A percentile compares a stretch with the other conserved stretches of the same genome.
phyloP scores from a whole-genome alignment of 2,797 vertebrate species.

The Gouania willdenowi region DNA sequence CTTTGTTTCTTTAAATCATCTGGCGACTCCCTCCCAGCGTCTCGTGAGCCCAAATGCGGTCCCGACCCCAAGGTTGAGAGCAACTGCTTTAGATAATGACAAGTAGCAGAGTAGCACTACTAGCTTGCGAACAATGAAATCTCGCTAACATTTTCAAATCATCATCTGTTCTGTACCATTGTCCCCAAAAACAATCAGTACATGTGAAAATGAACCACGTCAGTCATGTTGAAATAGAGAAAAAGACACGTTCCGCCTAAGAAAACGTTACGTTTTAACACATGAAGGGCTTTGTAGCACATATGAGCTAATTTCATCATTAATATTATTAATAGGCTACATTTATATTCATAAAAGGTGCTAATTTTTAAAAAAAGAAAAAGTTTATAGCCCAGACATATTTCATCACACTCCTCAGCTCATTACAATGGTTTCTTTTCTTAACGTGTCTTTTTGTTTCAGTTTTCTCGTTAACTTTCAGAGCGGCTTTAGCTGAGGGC shows the following conservation, averaged over 20 bases:
- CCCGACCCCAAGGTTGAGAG: too few species aligned
- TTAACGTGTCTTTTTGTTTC: constrained; percentile 32
- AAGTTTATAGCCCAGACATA: constrained; percentile 27
- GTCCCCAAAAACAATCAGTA: background rate
- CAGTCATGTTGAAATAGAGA: constrained; percentile 15
- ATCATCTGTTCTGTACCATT: background rate
- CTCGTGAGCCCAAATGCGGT: too few species aligned
- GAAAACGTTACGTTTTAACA: constrained; percentile 2
- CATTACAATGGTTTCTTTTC: constrained; percentile 31
- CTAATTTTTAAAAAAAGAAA: constrained; percentile 41
- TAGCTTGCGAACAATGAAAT: too few species aligned
- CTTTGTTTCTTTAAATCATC: too few species aligned
- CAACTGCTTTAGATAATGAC: too few species aligned
- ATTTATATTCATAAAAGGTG: constrained; percentile 40
- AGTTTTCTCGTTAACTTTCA: constrained; percentile 37
- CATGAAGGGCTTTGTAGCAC: constrained; percentile 8
- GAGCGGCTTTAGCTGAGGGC: constrained; percentile 27
- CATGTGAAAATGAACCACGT: constrained; percentile 13
- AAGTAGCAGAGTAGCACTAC: too few species aligned
- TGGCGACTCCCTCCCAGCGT: too few species aligned
- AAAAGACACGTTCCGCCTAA: background rate
- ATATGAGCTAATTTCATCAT: constrained; percentile 33
- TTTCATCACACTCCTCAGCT: constrained; percentile 41
- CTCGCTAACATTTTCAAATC: too few species aligned
- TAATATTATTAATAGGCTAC: constrained; percentile 35